A percentile compares a stretch with the other conserved stretches of the same genome.
These are phyloP conservation scores for Eristalis tenax DNA, from an alignment of 2,888 invertebrate species.

Conservation along the genomic window DNA sequence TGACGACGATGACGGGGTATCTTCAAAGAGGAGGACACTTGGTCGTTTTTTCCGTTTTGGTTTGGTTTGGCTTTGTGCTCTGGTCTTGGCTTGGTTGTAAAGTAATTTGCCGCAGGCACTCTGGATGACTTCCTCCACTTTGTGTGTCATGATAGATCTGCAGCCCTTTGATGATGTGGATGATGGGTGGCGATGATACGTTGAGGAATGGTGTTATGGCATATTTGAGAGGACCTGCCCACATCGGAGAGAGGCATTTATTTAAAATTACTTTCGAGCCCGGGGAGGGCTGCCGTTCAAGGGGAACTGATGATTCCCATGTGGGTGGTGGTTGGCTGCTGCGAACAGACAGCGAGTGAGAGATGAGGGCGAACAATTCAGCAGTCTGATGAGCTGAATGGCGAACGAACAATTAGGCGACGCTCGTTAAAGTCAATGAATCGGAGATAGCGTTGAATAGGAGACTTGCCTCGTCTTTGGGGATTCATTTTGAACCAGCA, in stretches of 20 bases:
- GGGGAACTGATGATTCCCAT: background rate
- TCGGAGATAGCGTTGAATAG: no score
- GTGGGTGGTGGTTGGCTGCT: no score
- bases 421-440: no score
- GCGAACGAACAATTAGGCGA: no score
- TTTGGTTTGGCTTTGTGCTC: slow-evolving; percentile 20
- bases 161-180: slow-evolving; percentile 67
- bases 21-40: slow-evolving; percentile 63
- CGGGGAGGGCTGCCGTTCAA: background rate
- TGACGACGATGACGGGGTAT: slow-evolving; percentile 40
- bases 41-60: slow-evolving; percentile 28
- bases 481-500: no score
- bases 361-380: no score
- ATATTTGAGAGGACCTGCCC: slow-evolving; percentile 12
- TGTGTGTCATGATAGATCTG: slow-evolving; percentile 61
- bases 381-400: no score
- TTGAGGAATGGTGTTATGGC: slow-evolving; percentile 44
- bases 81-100: slow-evolving; percentile 36
- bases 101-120: slow-evolving; percentile 70
- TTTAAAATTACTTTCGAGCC: background rate
- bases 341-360: no score
- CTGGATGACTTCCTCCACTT: slow-evolving; percentile 69
- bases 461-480: no score
- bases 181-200: slow-evolving; percentile 53
- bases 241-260: background rate